Evolutionary conservation across 2,888 invertebrate species (phyloP), one percentile per base, ranked within the genome.

Genomic region (Venusia cambrica): DNA sequence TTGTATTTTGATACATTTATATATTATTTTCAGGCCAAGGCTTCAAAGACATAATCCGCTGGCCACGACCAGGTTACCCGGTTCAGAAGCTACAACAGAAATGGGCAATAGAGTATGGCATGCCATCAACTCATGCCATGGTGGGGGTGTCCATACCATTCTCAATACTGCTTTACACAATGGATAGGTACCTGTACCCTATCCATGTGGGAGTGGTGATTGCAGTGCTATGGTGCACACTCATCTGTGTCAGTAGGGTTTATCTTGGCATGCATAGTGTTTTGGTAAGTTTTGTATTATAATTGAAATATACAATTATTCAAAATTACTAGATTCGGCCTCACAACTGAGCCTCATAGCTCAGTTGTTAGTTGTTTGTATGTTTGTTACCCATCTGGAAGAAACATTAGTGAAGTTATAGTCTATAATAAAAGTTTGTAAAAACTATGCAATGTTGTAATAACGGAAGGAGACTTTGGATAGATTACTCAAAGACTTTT

Each of bases 101-200:
- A 79, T 97, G 97, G 94, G 92, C 94, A 1, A 79, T 94, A 52
- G 97, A 97, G 68, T 97, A 96, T 83, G 97, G 97, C 5, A 96
- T 97, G 95, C 97, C 97, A 1, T 97, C 97, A 5, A 97, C 97
- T 1, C 97, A 97, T 76, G 96, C 97, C 3, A 96, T 97, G 94
- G 94, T 96, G 17, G 95, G 94, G 1, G 90, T 95, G 6, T 93
- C 94, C 1, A 94, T 97, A 56, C 97, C 97, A 17, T 95, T 96
- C 73, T 93, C 95, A 0, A 90, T 96, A 29, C 76, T 97, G 32
- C 78, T 95, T 35, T 95, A 93, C 60, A 95, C 96, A 1, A 90
- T 92, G 74, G 90, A 93, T 61, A 87, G 95, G 74, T 97, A 96
- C 71, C 90, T 93, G 79, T 93, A 93, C 69, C 89, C 92, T 8